Base-by-base conservation (phyloP, 2,888 invertebrate genomes). In the Diarsia dahlii region DNA sequence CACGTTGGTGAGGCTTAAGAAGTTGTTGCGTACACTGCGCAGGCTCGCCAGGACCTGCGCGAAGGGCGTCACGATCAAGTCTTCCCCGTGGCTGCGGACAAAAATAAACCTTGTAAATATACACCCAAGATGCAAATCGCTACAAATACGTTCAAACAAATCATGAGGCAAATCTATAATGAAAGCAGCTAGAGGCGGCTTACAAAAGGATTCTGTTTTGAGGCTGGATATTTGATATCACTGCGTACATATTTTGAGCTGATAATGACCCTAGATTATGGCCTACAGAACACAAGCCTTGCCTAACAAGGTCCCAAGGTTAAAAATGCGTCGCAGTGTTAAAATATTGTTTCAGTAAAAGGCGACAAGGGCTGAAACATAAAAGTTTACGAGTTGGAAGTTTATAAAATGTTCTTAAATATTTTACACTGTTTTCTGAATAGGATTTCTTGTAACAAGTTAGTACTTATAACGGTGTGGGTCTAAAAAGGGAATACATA, bases 21-120 rank as follows among this genome's bases (percentile, higher is more conserved):
- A 99, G 97, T 99, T 99, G 97, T 98, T 99, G 95, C 99, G 98
- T 91, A 99, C 99, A 96, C 99, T 99, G 94, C 99, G 98, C 95
- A 99, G 97, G 97, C 99, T 99, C 95, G 99, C 99, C 97, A 99
- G 98, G 96, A 99, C 99, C 97, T 99, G 99, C 96, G 99, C 99
- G 97, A 99, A 99, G 91, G 99, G 99, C 91, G 99, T 99, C 95
- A 99, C 99, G 94, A 99, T 99, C 97, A 99, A 98, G 97, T 99
- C 99, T 97, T 99, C 99, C 94, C 99, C 99, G 97, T 99, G 99
- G 97, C 99, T 97, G 97, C 89, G 91, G 85, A 95, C 94, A 95
- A 96, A 89, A 87, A 88, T 83, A 88, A 82, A 83, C 82, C 81
- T 84, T 77, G 75, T 87, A 62, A 84, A 82, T 77, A 78, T 23